Base-by-base conservation (phyloP, 2,797 vertebrate genomes). In the Otus scops region DNA sequence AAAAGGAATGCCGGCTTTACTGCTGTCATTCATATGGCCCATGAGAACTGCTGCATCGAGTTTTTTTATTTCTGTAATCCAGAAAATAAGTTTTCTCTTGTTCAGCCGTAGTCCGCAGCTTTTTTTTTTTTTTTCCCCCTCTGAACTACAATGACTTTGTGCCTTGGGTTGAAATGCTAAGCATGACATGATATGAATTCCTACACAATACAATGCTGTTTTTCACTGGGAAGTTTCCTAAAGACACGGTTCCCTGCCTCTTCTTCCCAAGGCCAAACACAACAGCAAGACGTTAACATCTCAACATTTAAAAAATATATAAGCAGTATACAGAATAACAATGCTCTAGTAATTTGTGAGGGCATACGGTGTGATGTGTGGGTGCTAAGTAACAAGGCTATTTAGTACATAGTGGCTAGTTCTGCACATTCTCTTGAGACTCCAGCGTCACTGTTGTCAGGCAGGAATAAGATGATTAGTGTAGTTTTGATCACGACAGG, bases 291-390 rank as follows among this genome's bases (percentile, higher is more conserved):
- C 13, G 47, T 64, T 57, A 84, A 54, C 45, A 24, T n/a, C 57
- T 70, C 57, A 38, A 24, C 5, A 5, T 2, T 64, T 64, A 34
- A 50, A 70, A 83, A 48, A 59, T 32, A 14, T 80, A 15, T 27
- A 38, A 79, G 74, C 39, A 39, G 57, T 13, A 4, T 13, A 50
- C 8, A 60, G 39, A 64, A 50, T 65, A 88, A 48, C 32, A 59
- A 21, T 32, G 51, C 51, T 79, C 17, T 18, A 34, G 50, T 59
- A 34, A 43, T 60, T 69, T 53, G 78, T 21, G 68, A 70, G 56
- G 50, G 15, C 74, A 39, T 38, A 30, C 1, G 0, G 34, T 1
- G 1, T 0, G 0, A 19, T 10, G 45, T 6, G 57, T 70, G 84
- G 63, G 68, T 0, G 10, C 32, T 26, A 48, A 75, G 57, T 7